phyloP scores from a whole-genome alignment of 2,113 vertebrate genomes.

The Sinocyclocheilus anshuiensis region DNA sequence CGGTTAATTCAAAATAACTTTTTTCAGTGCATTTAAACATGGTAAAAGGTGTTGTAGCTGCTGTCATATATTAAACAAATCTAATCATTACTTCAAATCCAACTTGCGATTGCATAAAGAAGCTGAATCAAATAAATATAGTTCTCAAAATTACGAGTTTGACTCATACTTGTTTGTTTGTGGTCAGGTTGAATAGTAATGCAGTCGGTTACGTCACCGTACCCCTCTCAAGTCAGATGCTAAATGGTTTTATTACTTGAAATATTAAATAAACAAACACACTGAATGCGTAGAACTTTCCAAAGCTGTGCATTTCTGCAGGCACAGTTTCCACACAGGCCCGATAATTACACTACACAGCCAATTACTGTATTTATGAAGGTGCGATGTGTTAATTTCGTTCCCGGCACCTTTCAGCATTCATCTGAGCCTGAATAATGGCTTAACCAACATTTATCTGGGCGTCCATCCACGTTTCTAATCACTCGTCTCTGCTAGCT shows the following conservation, averaged over 20 bases:
- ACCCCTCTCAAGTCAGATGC: not conserved
- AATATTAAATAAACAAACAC: not conserved
- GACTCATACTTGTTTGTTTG: not conserved
- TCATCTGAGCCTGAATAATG: slow-evolving; percentile 22
- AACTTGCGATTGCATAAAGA: not conserved
- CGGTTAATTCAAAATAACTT: not conserved
- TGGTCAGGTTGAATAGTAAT: not conserved
- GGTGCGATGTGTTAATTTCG: not conserved
- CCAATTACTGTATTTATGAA: slow-evolving; percentile 3
- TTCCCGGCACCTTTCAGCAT: not conserved
- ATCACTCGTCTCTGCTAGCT: slow-evolving; percentile 24
- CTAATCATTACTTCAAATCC: not conserved
- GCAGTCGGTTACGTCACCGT: not conserved
- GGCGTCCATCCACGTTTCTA: slow-evolving; percentile 38
- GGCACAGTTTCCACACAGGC: not conserved
- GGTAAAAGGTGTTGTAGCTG: not conserved
- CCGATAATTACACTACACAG: not conserved
- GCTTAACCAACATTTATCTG: slow-evolving; percentile 51
- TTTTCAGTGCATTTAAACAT: not conserved
- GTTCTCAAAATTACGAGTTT: not conserved
- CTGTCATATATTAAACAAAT: too few relatives aligned
- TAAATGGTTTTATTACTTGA: not conserved
- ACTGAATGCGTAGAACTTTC: not conserved
- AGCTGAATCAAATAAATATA: not conserved
- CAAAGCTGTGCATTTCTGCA: not conserved